Conservation (phyloP, 2,797 vertebrate species). For the Trachurus trachurus region DNA sequence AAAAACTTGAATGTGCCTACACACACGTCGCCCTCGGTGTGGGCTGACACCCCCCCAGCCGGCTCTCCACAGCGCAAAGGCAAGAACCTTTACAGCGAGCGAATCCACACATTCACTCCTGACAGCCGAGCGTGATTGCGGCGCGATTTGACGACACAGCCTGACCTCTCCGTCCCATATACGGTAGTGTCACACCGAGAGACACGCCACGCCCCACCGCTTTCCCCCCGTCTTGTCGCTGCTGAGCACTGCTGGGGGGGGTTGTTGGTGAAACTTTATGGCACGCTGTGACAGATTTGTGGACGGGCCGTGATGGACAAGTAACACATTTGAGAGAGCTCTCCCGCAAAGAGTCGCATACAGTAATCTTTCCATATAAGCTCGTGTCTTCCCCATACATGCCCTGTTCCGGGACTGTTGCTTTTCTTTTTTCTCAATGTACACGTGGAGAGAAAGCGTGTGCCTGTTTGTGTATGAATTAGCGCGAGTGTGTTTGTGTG, state of each 20-base stretch:
- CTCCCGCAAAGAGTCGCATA: slow-evolving; percentile 16
- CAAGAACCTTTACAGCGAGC: slow-evolving; percentile 58
- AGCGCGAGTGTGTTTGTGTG: neutral
- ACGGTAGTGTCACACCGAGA: slow-evolving; percentile 70
- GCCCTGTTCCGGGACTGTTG: slow-evolving; percentile 11
- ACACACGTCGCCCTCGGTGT: neutral
- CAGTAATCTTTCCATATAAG: slow-evolving; percentile 13
- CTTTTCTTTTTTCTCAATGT: neutral
- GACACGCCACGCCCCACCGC: slow-evolving; percentile 42
- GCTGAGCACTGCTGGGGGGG: slow-evolving; percentile 6
- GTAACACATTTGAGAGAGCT: slow-evolving; percentile 49
- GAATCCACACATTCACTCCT: slow-evolving; percentile 16
- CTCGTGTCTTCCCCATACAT: neutral
- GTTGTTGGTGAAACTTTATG: slow-evolving; percentile 48
- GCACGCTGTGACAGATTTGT: slow-evolving; percentile 62
- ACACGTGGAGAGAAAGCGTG: neutral
- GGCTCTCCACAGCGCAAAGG: slow-evolving; percentile 15
- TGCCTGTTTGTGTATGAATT: slow-evolving; percentile 20
- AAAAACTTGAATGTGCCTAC: neutral
- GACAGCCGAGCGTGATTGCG: slow-evolving; percentile 1
- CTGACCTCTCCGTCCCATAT: slow-evolving; percentile 73
- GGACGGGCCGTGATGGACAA: slow-evolving; percentile 58
- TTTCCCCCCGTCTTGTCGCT: slow-evolving; percentile 13
- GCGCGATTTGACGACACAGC: slow-evolving; percentile 9
- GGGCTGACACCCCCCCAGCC: slow-evolving; percentile 13